Conservation (phyloP, 2,888 invertebrate species). For the Hecatera dysodea region DNA sequence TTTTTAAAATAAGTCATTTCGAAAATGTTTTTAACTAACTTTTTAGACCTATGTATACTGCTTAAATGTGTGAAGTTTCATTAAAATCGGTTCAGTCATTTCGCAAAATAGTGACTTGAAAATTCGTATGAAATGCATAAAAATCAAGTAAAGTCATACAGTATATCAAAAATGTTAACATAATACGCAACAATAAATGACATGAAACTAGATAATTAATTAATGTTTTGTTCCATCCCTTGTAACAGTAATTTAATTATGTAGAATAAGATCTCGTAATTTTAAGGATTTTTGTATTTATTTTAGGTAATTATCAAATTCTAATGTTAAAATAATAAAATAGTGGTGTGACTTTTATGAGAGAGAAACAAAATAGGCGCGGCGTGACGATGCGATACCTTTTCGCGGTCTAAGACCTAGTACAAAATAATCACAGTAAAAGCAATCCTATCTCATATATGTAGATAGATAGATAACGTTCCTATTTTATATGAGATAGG, state of each 20-base stretch:
- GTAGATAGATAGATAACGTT: too few species aligned
- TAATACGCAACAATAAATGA: conserved; percentile 18
- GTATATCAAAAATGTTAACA: conserved; percentile 25
- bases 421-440: too few species aligned
- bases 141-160: conserved; percentile 12
- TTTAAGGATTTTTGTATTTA: conserved; percentile 65
- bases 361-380: neutral
- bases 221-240: conserved; percentile 12
- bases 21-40: too few species aligned
- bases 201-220: neutral
- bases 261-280: conserved; percentile 71
- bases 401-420: too few species aligned
- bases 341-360: conserved; percentile 15
- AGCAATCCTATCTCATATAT: too few species aligned
- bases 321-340: conserved; percentile 10
- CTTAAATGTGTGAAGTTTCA: too few species aligned
- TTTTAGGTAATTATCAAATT: conserved; percentile 52
- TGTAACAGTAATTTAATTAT: conserved; percentile 31
- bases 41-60: too few species aligned
- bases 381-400: neutral
- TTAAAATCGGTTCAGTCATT: too few species aligned
- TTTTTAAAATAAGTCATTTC: too few species aligned
- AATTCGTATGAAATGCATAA: too few species aligned
- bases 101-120: too few species aligned
- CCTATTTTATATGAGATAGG: too few species aligned